A percentile compares a stretch with the other conserved stretches of the same genome.
Evolutionary conservation across 2,113 vertebrate species (phyloP).

Genomic region (Cheilinus undulatus): DNA sequence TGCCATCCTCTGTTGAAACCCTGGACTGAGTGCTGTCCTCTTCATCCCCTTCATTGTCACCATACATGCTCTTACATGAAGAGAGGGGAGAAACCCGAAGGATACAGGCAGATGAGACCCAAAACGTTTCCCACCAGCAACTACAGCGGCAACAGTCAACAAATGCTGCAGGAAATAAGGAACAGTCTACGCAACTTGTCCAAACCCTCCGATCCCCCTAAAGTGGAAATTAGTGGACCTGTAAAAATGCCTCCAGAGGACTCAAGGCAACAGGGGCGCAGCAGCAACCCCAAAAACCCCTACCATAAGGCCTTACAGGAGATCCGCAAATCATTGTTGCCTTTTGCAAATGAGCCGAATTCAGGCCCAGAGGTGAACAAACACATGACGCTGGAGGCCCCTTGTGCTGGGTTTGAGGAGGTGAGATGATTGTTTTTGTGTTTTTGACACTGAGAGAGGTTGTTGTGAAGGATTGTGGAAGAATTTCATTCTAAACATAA

Average conservation of each 20-base stretch:
- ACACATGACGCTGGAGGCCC: conserved; percentile 89
- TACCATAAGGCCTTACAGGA: conserved; percentile 95
- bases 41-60: conserved; percentile 78
- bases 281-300: conserved; percentile 88
- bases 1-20: conserved; percentile 14
- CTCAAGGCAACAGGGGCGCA: conserved; percentile 89
- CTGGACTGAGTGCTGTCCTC: conserved; percentile 67
- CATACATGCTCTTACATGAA: conserved; percentile 96
- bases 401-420: conserved; percentile 94
- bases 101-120: conserved; percentile 98
- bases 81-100: conserved; percentile 97
- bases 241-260: conserved; percentile 89
- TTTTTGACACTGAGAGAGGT: background rate
- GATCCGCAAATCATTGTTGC: conserved; percentile 93
- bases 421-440: conserved; percentile 76
- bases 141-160: conserved; percentile 94
- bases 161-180: conserved; percentile 98
- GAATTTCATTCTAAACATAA: conserved; percentile 42
- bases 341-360: conserved; percentile 90
- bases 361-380: conserved; percentile 88
- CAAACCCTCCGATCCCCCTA: conserved; percentile 91
- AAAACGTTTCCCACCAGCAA: conserved; percentile 98
- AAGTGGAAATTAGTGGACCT: conserved; percentile 81
- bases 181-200: conserved; percentile 95
- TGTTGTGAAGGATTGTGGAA: conserved; percentile 16